These are phyloP conservation scores for Oceanodroma leucorhoa DNA, from an alignment of 2,797 vertebrate species.

Conservation along the genomic window DNA sequence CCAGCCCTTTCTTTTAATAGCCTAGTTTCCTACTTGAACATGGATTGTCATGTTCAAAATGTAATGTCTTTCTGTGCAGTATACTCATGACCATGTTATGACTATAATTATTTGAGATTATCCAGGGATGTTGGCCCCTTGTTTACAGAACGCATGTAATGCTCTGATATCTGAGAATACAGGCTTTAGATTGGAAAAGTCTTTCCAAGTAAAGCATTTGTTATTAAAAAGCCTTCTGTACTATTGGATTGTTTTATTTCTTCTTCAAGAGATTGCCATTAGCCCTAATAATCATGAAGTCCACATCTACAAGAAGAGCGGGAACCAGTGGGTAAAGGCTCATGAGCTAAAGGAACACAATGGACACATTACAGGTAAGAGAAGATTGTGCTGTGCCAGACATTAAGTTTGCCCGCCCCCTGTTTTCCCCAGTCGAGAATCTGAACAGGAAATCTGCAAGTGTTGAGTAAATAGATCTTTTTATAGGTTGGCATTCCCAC, in stretches of 20 bases:
- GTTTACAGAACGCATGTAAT: background rate
- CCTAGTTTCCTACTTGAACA: fast-evolving
- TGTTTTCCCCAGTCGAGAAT: background rate
- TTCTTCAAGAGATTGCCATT: conserved; percentile 90
- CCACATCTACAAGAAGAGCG: conserved; percentile 97
- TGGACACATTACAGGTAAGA: conserved; percentile 94
- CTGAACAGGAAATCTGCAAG: background rate
- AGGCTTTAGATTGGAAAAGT: background rate
- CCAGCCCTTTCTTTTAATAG: background rate
- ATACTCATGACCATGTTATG: background rate
- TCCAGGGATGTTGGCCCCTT: background rate
- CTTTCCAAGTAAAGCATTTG: background rate
- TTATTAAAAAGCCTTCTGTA: background rate
- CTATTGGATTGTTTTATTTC: background rate
- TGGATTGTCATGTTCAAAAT: background rate
- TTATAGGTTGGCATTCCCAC: background rate
- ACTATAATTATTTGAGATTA: background rate
- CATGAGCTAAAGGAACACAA: conserved; percentile 98
- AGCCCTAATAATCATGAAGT: conserved; percentile 99
- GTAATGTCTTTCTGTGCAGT: background rate
- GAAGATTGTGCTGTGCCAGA: background rate
- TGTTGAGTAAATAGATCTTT: background rate
- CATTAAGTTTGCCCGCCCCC: background rate
- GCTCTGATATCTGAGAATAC: background rate
- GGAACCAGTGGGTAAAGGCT: conserved; percentile 94